These are phyloP conservation scores for Cataglyphis altisquamis DNA, from an alignment of 2,888 invertebrate species.

Conservation along the genomic window DNA sequence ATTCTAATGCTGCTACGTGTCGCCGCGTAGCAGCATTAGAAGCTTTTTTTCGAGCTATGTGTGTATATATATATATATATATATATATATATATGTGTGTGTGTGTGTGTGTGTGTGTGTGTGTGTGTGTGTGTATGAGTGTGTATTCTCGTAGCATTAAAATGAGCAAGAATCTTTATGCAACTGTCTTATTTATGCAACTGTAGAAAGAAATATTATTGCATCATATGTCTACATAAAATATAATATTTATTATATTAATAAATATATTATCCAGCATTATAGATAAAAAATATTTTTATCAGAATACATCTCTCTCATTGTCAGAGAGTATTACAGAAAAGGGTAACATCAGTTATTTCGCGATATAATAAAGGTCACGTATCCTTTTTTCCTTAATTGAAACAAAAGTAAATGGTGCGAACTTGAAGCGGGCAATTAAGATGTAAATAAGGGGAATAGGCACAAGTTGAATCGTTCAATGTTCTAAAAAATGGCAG, in stretches of 20 bases:
- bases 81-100: too few species aligned
- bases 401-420: not conserved
- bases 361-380: not conserved
- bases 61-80: not conserved
- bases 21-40: too few species aligned
- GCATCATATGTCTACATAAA: not conserved
- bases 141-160: not conserved
- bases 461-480: constrained; percentile 40
- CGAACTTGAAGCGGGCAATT: not conserved
- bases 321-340: not conserved
- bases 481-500: constrained; percentile 60
- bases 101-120: too few species aligned
- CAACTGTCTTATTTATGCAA: not conserved
- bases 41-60: not conserved
- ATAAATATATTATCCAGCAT: not conserved
- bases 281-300: not conserved
- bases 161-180: constrained; percentile 3
- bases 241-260: too few species aligned
- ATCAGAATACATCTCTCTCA: not conserved
- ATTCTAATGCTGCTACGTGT: not conserved
- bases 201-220: not conserved
- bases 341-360: not conserved
- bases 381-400: not conserved
- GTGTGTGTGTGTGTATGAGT: not conserved
- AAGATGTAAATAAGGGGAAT: constrained; percentile 51